Base-by-base conservation (phyloP, 2,797 vertebrate genomes). In the Siniperca undulata region DNA sequence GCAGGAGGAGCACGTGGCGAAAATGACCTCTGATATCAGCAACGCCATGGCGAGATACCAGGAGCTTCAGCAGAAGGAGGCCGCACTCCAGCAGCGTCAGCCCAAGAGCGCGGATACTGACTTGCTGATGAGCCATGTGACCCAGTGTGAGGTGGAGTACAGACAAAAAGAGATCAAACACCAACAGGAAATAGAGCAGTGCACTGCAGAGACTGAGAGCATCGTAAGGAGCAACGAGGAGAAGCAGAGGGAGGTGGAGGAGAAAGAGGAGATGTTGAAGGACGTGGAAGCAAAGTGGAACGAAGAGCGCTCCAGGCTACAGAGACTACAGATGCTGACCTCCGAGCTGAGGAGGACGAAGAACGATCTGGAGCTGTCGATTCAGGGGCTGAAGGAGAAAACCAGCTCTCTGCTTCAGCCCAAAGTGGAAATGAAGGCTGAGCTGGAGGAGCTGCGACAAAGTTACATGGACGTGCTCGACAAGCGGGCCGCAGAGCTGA, bases 31-130 rank as follows among this genome's bases (percentile, higher is more conserved):
- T 2, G 64, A 85, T 3, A 92, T 93, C 2, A 4, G 22, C 30
- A 0, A 10, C 48, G 65, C 72, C 10, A 86, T 60, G 74, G 83
- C 34, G 60, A 92, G 86, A 78, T 78, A 87, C 19, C 66, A 75
- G 55, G 77, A 90, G 64, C 93, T 95, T 16, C 81, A 9, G 2
- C 61, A 19, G 17, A 90, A 95, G 55, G 83, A 93, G 88, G 89
- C 88, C 0, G n/a, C 55, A 0, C 83, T 94, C 5, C 85, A 74
- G 10, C 82, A 71, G 62, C 74, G 50, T 7, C 81, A 87, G 7
- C 84, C 90, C 16, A 42, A 74, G 67, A 83, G 79, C 4, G 13
- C 20, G 0, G 66, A 91, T 7, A 44, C 70, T 0, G 75, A 87
- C 17, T 36, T 74, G 20, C 78, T 95, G 14, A 69, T 59, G 66